Evolutionary conservation across 2,113 vertebrate species (phyloP).

Genomic region (Brienomyrus brachyistius): DNA sequence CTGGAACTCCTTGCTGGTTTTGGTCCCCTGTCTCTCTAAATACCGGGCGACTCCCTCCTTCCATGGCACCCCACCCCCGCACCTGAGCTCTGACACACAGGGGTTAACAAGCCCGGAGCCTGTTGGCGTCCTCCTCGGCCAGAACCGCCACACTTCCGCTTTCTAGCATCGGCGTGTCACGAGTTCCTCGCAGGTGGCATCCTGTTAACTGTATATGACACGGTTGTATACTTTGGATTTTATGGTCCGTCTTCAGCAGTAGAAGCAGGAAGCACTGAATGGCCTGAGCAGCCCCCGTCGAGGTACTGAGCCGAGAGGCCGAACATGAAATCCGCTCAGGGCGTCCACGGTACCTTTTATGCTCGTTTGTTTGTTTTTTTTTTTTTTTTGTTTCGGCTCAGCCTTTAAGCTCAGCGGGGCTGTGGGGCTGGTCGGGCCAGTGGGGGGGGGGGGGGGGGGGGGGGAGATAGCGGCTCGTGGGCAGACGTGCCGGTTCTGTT

Average conservation of each 20-base stretch:
- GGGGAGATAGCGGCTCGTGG: not conserved
- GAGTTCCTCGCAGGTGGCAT: not conserved
- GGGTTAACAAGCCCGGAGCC: not conserved
- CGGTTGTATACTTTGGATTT: not conserved
- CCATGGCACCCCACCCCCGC: not conserved
- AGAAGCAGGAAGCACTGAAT: not conserved
- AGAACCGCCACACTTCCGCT: not conserved
- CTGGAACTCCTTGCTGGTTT: not conserved
- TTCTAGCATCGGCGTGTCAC: not conserved
- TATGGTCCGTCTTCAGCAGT: not conserved
- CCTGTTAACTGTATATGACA: not conserved
- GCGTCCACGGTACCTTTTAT: not conserved
- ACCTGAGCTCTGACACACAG: not conserved
- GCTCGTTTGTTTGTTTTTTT: not conserved
- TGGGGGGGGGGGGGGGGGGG: not conserved
- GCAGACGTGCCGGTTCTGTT: slow-evolving; percentile 7
- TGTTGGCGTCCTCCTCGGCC: not conserved
- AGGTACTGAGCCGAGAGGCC: not conserved
- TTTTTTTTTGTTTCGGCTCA: no score
- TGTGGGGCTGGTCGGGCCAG: not conserved
- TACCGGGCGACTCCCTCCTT: not conserved
- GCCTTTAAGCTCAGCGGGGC: not conserved
- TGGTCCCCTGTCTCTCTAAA: not conserved
- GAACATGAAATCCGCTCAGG: not conserved
- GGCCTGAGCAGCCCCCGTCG: not conserved